Evolutionary conservation across 2,888 invertebrate genomes (phyloP), one percentile per base, ranked within the genome.

Genomic region (Dasysyrphus tricinctus): DNA sequence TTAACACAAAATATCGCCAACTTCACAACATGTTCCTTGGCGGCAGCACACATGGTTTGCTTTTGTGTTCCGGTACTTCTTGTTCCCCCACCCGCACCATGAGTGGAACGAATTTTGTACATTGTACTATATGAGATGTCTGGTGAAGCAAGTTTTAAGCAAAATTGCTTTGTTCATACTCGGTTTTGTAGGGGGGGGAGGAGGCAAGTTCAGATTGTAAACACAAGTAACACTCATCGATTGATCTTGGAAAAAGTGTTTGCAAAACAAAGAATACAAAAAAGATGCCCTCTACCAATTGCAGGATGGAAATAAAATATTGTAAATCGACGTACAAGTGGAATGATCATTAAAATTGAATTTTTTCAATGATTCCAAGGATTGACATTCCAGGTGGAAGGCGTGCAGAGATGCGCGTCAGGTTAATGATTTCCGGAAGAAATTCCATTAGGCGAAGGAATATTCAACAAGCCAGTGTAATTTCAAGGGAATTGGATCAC

Each of bases 401-500:
- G 75, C 59, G 61, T 49, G 76, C 67, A 16, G 69, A 80, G 65
- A 61, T 77, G 61, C 29, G 54, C 32, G 73, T 12, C 76, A 73
- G 73, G 72, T 80, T 77, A 85, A 85, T 85, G 84, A 56, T 85
- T 85, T 85, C 84, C 84, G 84, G 84, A 85, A 85, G 73, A 54
- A 85, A 85, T 85, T 85, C 84, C 80, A 63, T 67, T 57, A 14
- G 59, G 57, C 12, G 61, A n/a, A 42, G 24, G 39, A 77, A 59
- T 3, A 59, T n/a, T n/a, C n/a, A 54, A 29, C 14, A 24, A 51
- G 12, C 3, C 54, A 54, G 2, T 29, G 24, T 65, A 37, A 56
- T 57, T 83, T 83, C 70, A 75, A 42, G 29, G 70, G 80, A 83
- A 80, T 65, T 34, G 49, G n/a, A 32, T 70, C 4, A 32, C 9